These are phyloP conservation scores for Origma solitaria DNA, from an alignment of 2,113 vertebrate genomes.

Conservation along the genomic window DNA sequence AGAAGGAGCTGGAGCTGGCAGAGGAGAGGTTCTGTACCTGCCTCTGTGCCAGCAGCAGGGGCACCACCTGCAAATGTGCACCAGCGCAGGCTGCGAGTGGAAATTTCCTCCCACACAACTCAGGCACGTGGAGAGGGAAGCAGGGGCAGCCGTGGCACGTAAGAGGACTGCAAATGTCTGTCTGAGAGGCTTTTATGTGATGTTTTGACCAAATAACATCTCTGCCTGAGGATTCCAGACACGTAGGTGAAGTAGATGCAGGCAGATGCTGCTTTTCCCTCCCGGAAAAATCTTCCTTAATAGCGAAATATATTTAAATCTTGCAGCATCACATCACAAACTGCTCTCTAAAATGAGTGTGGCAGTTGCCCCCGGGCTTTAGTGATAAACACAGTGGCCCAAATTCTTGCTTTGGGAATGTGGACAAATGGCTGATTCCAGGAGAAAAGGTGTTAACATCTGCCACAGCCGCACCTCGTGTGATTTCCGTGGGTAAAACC, in stretches of 20 bases:
- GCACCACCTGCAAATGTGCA: neutral
- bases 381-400: neutral
- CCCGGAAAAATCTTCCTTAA: neutral
- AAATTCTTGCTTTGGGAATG: neutral
- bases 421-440: neutral
- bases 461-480: neutral
- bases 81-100: neutral
- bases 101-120: neutral
- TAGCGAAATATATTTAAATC: neutral
- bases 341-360: fast-evolving
- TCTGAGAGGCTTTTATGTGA: neutral
- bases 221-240: neutral
- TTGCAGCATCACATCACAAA: neutral
- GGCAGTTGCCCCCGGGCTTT: neutral
- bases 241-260: neutral
- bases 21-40: neutral
- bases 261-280: neutral
- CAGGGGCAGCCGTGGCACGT: neutral
- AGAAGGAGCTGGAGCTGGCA: neutral
- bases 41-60: neutral
- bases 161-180: neutral
- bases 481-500: neutral
- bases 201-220: neutral
- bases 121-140: neutral
- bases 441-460: neutral